Evolutionary conservation across 2,888 invertebrate species (phyloP).

Genomic region (Drosophila mercatorum): DNA sequence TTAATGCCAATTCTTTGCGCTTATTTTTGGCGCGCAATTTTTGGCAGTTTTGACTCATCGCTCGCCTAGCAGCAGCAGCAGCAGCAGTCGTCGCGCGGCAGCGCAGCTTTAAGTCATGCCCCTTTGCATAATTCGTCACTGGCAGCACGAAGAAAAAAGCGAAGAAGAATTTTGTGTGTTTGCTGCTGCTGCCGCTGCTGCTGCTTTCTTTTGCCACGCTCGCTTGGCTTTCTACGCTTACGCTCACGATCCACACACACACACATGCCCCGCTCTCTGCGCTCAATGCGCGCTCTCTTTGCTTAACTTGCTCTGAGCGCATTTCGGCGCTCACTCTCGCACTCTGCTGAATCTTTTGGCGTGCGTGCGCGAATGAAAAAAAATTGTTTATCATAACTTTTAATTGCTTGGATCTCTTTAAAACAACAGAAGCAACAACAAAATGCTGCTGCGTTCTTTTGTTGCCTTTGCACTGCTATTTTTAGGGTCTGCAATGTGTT

Average conservation of each 20-base stretch:
- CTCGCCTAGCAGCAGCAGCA: slow-evolving; percentile 9
- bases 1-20: slow-evolving; percentile 46
- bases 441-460: slow-evolving; percentile 44
- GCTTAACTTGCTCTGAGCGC: slow-evolving; percentile 22
- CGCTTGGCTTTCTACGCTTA: slow-evolving; percentile 60
- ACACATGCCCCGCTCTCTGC: background rate
- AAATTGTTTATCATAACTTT: slow-evolving; percentile 74
- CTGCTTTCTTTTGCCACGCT: slow-evolving; percentile 64
- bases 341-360: slow-evolving; percentile 13
- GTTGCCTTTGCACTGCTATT: slow-evolving; percentile 52
- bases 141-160: slow-evolving; percentile 24
- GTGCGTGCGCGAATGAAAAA: slow-evolving; percentile 37
- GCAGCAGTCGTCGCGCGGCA: background rate
- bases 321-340: background rate
- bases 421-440: slow-evolving; percentile 28
- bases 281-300: slow-evolving; percentile 29
- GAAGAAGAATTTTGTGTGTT: slow-evolving; percentile 15
- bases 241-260: slow-evolving; percentile 28
- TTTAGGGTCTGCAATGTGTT: slow-evolving; percentile 57
- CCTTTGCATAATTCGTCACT: slow-evolving; percentile 63
- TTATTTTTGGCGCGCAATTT: slow-evolving; percentile 66
- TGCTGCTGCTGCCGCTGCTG: slow-evolving; percentile 11
- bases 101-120: slow-evolving; percentile 50
- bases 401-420: slow-evolving; percentile 75
- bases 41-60: slow-evolving; percentile 58